Base-by-base conservation (phyloP, 2,797 vertebrate genomes). In the Trichosurus vulpecula region DNA sequence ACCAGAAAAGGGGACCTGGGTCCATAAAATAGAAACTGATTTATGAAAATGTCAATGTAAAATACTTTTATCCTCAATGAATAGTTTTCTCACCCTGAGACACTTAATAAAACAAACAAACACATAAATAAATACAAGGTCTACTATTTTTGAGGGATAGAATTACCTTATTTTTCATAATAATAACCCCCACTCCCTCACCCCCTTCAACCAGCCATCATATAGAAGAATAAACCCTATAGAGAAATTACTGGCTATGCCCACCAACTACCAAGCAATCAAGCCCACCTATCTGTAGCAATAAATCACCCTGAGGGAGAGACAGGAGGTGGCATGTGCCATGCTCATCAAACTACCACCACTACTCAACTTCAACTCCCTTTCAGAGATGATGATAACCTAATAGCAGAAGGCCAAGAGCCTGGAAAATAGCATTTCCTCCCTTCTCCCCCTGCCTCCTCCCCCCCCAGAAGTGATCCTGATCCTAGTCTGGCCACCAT, bases 31-130 rank as follows among this genome's bases (percentile, higher is more conserved):
- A 94, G 61, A 92, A 96, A 93, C 92, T 96, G 52, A 96, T 90
- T 96, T 95, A 96, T 97, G 93, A 96, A 97, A 97, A 96, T 92
- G 92, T 93, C 93, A 94, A 87, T 27, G 74, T 54, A 30, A 93
- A 97, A 97, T 81, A 41, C 6, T 47, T 47, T 81, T 81, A 81
- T 25, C 2, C 74, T 81, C 41, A 81, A 0, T 47, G 74, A 25
- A 81, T 81, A 81, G 41, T 22, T 81, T 81, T 47, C 74, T 74
- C n/a, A 74, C 16, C 66, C 54, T 41, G 8, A 6, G 2, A 74
- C 41, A 9, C 19, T 25, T 8, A 27, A 47, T 81, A 81, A 81
- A 47, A 74, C 35, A 66, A 66, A 66, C 31, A 58, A 6, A 57
- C 56, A 31, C 35, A 66, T 29, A 74, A 81, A 81, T 25, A 47